Base-by-base conservation (phyloP, 2,888 invertebrate species). In the Ennomos fuscantarius region DNA sequence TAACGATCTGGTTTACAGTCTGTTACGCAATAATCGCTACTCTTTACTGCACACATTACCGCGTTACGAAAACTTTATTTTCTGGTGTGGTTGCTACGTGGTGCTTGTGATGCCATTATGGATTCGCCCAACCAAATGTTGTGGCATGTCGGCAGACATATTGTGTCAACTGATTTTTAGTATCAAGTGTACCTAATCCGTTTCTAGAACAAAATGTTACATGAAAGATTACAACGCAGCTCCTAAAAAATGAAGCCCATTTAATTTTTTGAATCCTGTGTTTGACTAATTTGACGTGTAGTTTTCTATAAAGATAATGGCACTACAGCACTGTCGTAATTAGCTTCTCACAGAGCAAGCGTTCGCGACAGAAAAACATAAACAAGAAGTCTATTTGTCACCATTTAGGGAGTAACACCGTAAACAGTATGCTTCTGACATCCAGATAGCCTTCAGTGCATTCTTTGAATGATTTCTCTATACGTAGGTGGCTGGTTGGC, bases 1-100 rank as follows among this genome's bases (percentile, higher is more conserved):
- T 73, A 72, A 67, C 69, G 68, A 72, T 71, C 71, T 66, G 66
- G 65, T 73, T 67, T 58, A 63, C 55, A 68, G 61, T 53, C 55
- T 34, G 42, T 74, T 76, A 62, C 63, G 64, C 65, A 78, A 78
- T 55, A 46, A 51, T 49, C 48, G 63, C 66, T 59, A 56, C 62
- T 69, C 66, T 57, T 45, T 50, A 41, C 44, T 41, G 52, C 53
- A 36, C 53, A 56, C 50, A 57, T 57, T 60, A 51, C 36, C 52
- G 48, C 24, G 64, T 72, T 70, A 60, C 67, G 66, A 68, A 67
- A 72, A 63, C 32, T 46, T 41, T 44, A 52, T 63, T 63, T 63
- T 62, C 43, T 61, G 53, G 43, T 60, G 60, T 31, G 40, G 47
- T 60, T 34, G 56, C 66, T 66, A 56, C 59, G 66, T 62, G 66